Evolutionary conservation across 2,113 vertebrate species (phyloP).

Genomic region (Campylomormyrus numenius): DNA sequence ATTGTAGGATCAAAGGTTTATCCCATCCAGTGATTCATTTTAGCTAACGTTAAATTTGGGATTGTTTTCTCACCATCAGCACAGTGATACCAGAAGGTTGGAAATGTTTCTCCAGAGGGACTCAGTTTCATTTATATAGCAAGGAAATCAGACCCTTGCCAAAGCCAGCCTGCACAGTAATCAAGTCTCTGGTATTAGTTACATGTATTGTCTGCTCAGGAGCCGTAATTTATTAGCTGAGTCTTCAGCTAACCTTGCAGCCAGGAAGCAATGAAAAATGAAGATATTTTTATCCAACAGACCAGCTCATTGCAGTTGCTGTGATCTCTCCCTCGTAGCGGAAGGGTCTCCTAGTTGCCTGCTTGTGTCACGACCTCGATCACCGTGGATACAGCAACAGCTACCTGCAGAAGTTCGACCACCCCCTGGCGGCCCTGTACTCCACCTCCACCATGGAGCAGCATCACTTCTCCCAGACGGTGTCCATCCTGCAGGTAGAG

Average conservation of each 20-base stretch:
- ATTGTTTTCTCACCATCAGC: background rate
- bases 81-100: background rate
- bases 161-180: background rate
- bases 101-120: background rate
- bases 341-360: constrained; percentile 89
- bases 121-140: background rate
- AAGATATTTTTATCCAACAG: background rate
- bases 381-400: constrained; percentile 93
- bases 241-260: background rate
- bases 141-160: background rate
- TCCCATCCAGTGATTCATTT: background rate
- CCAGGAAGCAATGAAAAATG: background rate
- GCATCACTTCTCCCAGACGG: constrained; percentile 97
- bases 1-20: background rate
- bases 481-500: constrained; percentile 96
- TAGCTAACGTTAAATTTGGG: background rate
- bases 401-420: constrained; percentile 98
- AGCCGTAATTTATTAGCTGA: background rate
- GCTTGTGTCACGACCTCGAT: constrained; percentile 95
- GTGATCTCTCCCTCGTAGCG: constrained; percentile 54
- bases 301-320: background rate
- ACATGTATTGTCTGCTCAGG: background rate
- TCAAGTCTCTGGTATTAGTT: background rate
- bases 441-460: constrained; percentile 99
- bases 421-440: constrained; percentile 90